Percentiles rank a stretch among this genome's conserved stretches.
phyloP scores from a whole-genome alignment of 2,113 vertebrate genomes.

The Lampris megalopsis region DNA sequence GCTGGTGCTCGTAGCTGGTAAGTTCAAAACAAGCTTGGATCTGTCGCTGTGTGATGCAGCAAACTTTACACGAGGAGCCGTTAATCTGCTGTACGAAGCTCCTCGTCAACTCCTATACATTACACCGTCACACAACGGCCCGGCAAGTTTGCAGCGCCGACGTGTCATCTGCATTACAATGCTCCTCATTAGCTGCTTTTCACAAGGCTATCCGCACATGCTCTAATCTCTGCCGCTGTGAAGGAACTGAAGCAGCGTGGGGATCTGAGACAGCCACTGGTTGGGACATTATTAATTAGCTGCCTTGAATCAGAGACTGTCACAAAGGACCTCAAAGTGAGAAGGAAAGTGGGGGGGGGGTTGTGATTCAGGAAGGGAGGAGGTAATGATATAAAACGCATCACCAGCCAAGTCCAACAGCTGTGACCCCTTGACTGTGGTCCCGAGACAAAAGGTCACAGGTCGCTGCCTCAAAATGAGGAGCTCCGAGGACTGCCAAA shows the following conservation, averaged over 20 bases:
- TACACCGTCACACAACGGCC: conserved; percentile 43
- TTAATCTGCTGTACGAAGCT: conserved; percentile 49
- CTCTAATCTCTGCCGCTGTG: conserved; percentile 32
- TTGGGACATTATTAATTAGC: conserved; percentile 9
- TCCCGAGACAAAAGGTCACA: conserved; percentile 52
- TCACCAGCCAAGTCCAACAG: conserved; percentile 31
- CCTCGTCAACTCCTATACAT: conserved; percentile 50
- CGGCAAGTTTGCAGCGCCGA: too few species aligned
- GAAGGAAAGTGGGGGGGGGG: background rate
- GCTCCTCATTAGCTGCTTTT: conserved; percentile 12
- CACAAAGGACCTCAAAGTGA: conserved; percentile 13
- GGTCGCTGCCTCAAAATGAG: conserved; percentile 45
- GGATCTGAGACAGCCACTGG: conserved; percentile 18
- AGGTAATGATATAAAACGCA: conserved; percentile 23
- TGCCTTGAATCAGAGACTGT: conserved; percentile 16
- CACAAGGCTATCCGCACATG: conserved; percentile 33
- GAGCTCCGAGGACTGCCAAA: conserved; percentile 39
- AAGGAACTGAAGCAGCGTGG: conserved; percentile 23
- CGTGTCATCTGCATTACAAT: conserved; percentile 47
- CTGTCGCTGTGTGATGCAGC: background rate
- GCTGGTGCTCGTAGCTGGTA: conserved; percentile 14
- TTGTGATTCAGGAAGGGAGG: conserved; percentile 51
- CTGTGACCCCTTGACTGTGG: conserved; percentile 39
- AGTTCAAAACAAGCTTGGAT: conserved; percentile 18
- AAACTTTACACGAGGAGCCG: conserved; percentile 20